Evolutionary conservation across 2,113 vertebrate genomes (phyloP), one percentile per base, ranked within the genome.

Genomic region (Cardinalis cardinalis): DNA sequence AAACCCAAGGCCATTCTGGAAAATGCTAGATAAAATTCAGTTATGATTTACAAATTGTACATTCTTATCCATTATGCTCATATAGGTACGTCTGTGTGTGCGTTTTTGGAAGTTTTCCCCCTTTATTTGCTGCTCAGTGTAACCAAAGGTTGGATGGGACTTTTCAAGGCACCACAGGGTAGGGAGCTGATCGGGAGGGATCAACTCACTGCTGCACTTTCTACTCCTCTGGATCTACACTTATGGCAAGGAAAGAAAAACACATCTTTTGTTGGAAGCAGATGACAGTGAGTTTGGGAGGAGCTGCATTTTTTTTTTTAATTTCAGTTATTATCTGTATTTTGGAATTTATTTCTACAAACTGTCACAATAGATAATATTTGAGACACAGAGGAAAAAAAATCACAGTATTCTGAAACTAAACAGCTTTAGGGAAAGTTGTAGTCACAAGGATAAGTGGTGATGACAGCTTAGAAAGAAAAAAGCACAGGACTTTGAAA

Each of bases 291-390:
- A 88, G 56, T 52, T 74, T 55, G 53, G 58, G 65, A 72, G 23
- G 38, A 49, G 49, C 16, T 28, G 21, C 4, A 34, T 53, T 48
- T 24, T 29, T 29, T 20, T 38, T 46, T 34, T 82, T 63, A 18
- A 52, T 53, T 72, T 69, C 74, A 55, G 65, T 59, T 84, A 19
- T 70, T 79, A 75, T 21, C 56, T 71, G 18, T 44, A 64, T 82
- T 88, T 80, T 56, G 31, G 73, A 49, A 40, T 80, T 91, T 61
- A 16, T 79, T 83, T 82, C 79, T 49, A 34, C 51, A 55, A 89
- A 43, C 15, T 51, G 83, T 81, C 63, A 78, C 38, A 84, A 52
- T 13, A 84, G 49, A 41, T 31, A 83, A 83, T 0, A 18, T 51
- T 59, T 12, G 26, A 92, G 48, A 70, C 17, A 53, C 7, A n/a